Base-by-base conservation (phyloP, 2,113 vertebrate genomes). In the Cnemophilus loriae region DNA sequence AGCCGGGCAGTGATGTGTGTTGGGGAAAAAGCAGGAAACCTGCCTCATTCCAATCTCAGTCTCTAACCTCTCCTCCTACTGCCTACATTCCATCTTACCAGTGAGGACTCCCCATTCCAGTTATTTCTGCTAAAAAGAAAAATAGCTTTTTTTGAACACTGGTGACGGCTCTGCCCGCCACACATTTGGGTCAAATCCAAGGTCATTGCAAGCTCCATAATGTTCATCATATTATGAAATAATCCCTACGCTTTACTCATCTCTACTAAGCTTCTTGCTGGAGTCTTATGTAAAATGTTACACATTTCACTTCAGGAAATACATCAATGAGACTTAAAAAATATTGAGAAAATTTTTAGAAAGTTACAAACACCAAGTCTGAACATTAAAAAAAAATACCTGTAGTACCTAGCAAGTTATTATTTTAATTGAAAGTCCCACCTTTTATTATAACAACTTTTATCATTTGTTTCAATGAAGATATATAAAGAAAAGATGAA, bases 51-150 rank as follows among this genome's bases (percentile, higher is more conserved):
- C 46, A 39, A 9, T 32, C 39, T 90, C 59, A 50, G 20, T 27
- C 10, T 50, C 50, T 65, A 74, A 59, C 7, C 23, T 80, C 76
- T 78, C 76, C 64, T 67, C 42, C 73, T 67, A 67, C 67, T 32
- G 42, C 21, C 71, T 37, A 53, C 26, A 47, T 59, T 44, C 39
- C 56, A 44, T 71, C 41, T 84, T 39, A 81, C 30, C 59, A 91
- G 18, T 13, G 27, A 46, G 13, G 52, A 78, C n/a, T 57, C 46
- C 42, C 73, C 47, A n/a, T 81, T 68, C 44, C 87, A 79, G 21
- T 68, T 75, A 60, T 59, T 78, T 71, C 61, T 82, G 69, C 44
- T 94, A 47, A 56, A 90, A 67, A 61, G 28, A 88, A 69, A 77
- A 89, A 41, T 13, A 50, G 3, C 11, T 20, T 44, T 46, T 78